These are phyloP conservation scores for Ceryle rudis DNA, from an alignment of 2,797 vertebrate species.

Conservation along the genomic window DNA sequence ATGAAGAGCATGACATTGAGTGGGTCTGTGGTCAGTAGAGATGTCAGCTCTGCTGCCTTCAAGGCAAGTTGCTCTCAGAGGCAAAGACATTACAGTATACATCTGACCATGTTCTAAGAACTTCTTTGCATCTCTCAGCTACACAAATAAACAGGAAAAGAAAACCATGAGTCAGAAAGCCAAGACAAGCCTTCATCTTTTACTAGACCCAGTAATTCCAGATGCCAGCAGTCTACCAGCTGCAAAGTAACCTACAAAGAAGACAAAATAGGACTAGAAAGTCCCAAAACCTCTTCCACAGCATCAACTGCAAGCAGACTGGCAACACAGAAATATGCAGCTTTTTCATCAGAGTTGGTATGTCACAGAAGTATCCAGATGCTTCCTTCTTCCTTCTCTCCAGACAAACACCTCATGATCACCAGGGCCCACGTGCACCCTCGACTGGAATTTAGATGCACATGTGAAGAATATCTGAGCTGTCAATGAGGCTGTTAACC, in stretches of 20 bases:
- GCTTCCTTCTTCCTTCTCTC: background rate
- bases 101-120: background rate
- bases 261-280: background rate
- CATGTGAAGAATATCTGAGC: fast-evolving
- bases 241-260: background rate
- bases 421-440: fast-evolving
- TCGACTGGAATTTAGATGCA: background rate
- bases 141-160: background rate
- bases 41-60: background rate
- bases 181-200: background rate
- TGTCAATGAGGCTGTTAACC: background rate
- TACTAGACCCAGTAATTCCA: background rate
- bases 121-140: background rate
- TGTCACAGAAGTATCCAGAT: background rate
- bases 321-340: background rate
- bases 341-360: too few species aligned
- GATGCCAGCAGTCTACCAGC: background rate
- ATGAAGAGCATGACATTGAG: background rate
- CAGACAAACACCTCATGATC: background rate
- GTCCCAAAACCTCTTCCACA: background rate
- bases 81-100: background rate
- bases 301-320: background rate
- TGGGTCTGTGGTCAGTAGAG: background rate
- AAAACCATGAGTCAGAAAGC: background rate
- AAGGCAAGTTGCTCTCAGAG: background rate